Base-by-base conservation (phyloP, 2,113 vertebrate species). In the Copsychus sechellarum region DNA sequence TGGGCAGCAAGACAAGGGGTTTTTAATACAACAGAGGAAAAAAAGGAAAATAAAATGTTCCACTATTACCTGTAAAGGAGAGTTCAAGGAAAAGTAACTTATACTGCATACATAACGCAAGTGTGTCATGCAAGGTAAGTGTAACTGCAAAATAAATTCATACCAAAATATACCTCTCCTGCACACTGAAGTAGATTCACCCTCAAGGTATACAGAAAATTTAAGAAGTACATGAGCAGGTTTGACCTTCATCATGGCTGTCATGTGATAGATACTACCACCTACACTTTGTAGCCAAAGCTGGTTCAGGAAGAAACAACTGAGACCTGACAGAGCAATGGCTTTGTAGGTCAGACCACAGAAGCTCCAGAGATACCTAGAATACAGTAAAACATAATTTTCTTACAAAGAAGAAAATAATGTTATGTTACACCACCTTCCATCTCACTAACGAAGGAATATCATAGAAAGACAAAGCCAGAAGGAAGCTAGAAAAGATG, bases 1-100 rank as follows among this genome's bases (percentile, higher is more conserved):
- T 99, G 74, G 43, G 22, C 50, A 97, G 76, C 43, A 91, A 92
- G 16, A 14, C 14, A 80, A 4, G 3, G 16, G 58, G 36, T 33
- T 80, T 88, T 90, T 62, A 53, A 88, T 12, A 12, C 1, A 34
- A 38, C 12, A 33, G 33, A 1, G 8, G 8, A 21, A 5, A 50
- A 50, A 11, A 48, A 6, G 15, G 26, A 64, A 88, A 84, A 80
- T 4, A 48, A 66, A 48, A 45, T 2, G 0, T 67, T 81, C 60
- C 58, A 56, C 34, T 80, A 36, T 12, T 34, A 43, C 12, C 19
- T 47, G 26, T 42, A 48, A 81, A 81, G 12, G 36, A 45, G 82
- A 66, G 6, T 13, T 89, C 14, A 16, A 7, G 36, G 38, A 22
- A 91, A 28, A 61, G 9, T 47, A 89, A 50, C 19, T 43, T 22